Percentiles rank a stretch among this genome's conserved stretches.
Conservation (phyloP, 2,888 invertebrate genomes). For the Ophion ventricosus region DNA sequence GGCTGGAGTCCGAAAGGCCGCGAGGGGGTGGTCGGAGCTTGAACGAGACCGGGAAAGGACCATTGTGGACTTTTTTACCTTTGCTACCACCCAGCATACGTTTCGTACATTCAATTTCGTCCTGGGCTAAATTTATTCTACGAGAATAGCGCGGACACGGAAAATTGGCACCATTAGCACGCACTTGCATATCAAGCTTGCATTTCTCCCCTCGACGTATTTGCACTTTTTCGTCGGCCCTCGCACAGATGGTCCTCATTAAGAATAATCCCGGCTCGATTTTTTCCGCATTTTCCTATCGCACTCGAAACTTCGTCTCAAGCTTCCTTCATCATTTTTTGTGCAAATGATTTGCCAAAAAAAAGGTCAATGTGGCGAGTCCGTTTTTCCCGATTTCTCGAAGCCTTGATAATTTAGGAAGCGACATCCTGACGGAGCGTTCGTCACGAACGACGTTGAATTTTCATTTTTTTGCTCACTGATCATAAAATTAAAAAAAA, state of each 20-base stretch:
- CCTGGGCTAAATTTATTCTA: conserved; percentile 28
- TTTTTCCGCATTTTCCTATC: no score
- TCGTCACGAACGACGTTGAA: no score
- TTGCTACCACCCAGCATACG: conserved; percentile 3
- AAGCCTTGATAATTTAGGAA: no score
- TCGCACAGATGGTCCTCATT: not conserved
- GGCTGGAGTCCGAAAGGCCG: conserved; percentile 1
- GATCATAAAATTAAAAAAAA: no score
- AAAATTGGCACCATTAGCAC: not conserved
- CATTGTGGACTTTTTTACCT: conserved; percentile 48
- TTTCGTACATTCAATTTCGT: conserved; percentile 59
- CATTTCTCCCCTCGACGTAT: not conserved
- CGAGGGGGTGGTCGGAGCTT: not conserved
- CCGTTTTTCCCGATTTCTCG: no score
- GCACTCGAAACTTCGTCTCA: no score
- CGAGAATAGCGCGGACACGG: not conserved
- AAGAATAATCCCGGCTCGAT: no score
- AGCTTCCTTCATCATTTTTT: no score
- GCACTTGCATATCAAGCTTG: not conserved
- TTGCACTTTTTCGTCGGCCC: not conserved
- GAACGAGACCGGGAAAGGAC: conserved; percentile 37
- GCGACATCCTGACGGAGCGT: no score
- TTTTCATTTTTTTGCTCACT: no score
- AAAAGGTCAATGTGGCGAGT: no score
- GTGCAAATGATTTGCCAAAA: no score